Evolutionary conservation across 2,888 invertebrate genomes (phyloP).

Genomic region (Tetropium fuscum): DNA sequence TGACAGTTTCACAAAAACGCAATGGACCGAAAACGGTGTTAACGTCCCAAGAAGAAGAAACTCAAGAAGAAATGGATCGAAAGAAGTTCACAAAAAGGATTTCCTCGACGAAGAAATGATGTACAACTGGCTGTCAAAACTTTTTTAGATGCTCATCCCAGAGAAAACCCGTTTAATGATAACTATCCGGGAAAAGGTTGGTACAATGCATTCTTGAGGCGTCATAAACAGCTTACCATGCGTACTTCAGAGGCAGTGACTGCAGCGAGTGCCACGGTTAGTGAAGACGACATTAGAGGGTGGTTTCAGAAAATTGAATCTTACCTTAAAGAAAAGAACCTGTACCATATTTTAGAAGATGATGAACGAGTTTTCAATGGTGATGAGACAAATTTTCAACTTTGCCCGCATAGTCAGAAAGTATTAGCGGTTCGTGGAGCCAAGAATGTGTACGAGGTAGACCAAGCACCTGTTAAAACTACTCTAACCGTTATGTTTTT

Average conservation of each 20-base stretch:
- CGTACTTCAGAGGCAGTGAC: constrained; percentile 46
- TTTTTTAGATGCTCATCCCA: constrained; percentile 28
- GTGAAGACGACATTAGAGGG: constrained; percentile 49
- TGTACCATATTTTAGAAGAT: constrained; percentile 30
- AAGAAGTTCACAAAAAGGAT: neutral
- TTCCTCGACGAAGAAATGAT: constrained; percentile 16
- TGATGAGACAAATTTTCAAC: constrained; percentile 30
- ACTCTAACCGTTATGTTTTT: constrained; percentile 22
- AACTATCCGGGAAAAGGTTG: constrained; percentile 23
- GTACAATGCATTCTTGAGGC: constrained; percentile 38
- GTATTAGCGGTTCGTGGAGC: constrained; percentile 30
- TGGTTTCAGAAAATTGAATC: neutral
- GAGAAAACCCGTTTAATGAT: constrained; percentile 33
- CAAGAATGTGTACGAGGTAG: constrained; percentile 28
- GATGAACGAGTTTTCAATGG: constrained; percentile 43
- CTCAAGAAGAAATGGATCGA: neutral
- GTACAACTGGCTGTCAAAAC: constrained; percentile 28
- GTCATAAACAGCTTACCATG: constrained; percentile 37
- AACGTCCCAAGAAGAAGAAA: neutral
- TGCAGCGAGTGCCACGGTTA: constrained; percentile 44
- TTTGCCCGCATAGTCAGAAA: constrained; percentile 30
- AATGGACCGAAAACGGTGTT: neutral
- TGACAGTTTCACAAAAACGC: neutral
- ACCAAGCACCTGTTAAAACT: neutral
- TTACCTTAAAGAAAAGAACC: constrained; percentile 17